Conservation (phyloP, 2,113 vertebrate species). For the Bujurquina vittata region DNA sequence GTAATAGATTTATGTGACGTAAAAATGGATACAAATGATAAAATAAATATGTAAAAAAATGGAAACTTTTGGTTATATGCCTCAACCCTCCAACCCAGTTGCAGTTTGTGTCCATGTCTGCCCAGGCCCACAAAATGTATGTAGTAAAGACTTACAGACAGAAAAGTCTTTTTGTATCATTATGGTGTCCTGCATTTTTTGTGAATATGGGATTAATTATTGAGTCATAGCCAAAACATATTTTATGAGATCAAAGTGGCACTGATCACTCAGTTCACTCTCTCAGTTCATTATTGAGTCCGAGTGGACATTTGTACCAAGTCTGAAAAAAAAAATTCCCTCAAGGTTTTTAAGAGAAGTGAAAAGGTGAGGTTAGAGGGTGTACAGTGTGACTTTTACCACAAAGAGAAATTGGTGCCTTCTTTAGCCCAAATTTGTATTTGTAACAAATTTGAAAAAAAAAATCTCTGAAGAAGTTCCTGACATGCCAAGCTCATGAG, state of each 20-base stretch:
- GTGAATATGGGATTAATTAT: not conserved
- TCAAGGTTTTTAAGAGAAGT: not conserved
- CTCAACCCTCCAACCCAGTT: not conserved
- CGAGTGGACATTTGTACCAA: not conserved
- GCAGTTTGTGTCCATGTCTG: not conserved
- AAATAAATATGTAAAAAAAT: not conserved
- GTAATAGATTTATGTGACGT: not conserved
- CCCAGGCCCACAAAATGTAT: not conserved
- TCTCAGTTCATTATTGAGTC: not conserved
- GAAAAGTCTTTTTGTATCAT: not conserved
- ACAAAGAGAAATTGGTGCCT: not conserved
- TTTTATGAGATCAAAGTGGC: not conserved
- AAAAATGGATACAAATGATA: not conserved
- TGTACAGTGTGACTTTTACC: not conserved
- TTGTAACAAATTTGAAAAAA: no score
- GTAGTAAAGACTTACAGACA: accelerated
- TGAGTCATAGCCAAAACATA: not conserved
- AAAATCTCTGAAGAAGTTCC: no score
- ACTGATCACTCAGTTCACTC: not conserved
- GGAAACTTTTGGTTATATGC: not conserved
- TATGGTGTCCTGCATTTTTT: not conserved
- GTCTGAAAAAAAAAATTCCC: accelerated
- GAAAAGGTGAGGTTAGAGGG: not conserved
- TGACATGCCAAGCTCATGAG: not conserved
- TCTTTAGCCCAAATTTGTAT: not conserved